Conservation (phyloP, 2,888 invertebrate genomes). For the Brenthis hecate region DNA sequence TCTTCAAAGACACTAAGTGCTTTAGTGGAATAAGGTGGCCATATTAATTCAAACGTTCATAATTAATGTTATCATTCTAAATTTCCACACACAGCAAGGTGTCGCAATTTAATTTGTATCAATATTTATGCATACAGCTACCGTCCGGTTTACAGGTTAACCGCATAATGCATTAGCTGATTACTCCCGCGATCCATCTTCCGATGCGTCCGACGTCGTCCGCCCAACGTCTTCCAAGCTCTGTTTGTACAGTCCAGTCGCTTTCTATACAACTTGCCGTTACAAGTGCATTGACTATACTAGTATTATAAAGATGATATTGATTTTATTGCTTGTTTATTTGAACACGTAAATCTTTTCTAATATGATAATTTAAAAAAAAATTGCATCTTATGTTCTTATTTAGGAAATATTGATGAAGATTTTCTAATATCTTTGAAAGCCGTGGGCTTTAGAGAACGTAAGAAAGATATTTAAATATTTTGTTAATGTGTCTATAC, state of each 20-base stretch:
- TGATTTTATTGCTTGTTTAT: too few species aligned
- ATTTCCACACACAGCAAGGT: slow-evolving; percentile 22
- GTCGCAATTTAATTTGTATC: slow-evolving; percentile 49
- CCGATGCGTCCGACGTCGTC: slow-evolving; percentile 62
- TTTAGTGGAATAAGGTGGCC: not conserved
- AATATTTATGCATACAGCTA: slow-evolving; percentile 62
- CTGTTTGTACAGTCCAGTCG: slow-evolving; percentile 39
- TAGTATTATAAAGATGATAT: too few species aligned
- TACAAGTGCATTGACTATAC: too few species aligned
- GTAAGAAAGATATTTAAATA: too few species aligned
- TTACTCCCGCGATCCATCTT: slow-evolving; percentile 75
- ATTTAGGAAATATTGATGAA: too few species aligned
- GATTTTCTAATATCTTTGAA: too few species aligned
- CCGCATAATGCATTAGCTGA: slow-evolving; percentile 79
- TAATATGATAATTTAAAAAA: too few species aligned
- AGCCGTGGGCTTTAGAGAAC: too few species aligned
- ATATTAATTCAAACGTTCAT: slow-evolving; percentile 4
- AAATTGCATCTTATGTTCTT: too few species aligned
- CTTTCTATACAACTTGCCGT: too few species aligned
- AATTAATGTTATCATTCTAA: slow-evolving; percentile 17
- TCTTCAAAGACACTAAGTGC: not conserved
- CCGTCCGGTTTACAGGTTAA: slow-evolving; percentile 63
- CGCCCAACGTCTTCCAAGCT: slow-evolving; percentile 56
- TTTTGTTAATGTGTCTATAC: too few species aligned
- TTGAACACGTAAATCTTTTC: too few species aligned